A percentile compares a stretch with the other conserved stretches of the same genome.
phyloP scores from a whole-genome alignment of 2,888 invertebrate genomes.

The Fissipunctia ypsillon region DNA sequence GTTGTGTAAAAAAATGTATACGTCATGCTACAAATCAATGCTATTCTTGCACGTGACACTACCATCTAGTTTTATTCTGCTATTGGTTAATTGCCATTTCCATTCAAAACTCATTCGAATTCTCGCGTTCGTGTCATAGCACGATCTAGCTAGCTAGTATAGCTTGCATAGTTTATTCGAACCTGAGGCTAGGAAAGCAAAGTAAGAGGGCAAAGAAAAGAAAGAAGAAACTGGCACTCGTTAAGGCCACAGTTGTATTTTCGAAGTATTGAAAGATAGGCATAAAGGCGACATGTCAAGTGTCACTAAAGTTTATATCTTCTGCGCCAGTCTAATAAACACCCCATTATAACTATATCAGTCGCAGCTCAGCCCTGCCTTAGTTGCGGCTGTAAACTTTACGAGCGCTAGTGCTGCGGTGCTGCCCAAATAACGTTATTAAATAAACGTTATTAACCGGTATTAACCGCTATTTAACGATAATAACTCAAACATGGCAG shows the following conservation, averaged over 20 bases:
- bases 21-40: no score
- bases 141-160: no score
- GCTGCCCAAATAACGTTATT: constrained; percentile 44
- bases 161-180: no score
- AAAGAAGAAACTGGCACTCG: neutral
- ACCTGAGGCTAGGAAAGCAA: no score
- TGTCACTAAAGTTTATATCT: constrained; percentile 29
- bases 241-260: neutral
- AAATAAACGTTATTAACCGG: constrained; percentile 48
- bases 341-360: constrained; percentile 61
- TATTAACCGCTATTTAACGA: constrained; percentile 53
- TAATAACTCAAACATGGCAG: constrained; percentile 48
- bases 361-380: constrained; percentile 53
- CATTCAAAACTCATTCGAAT: no score
- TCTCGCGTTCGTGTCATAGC: no score
- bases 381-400: constrained; percentile 61
- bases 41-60: no score
- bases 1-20: no score
- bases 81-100: no score
- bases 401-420: constrained; percentile 57
- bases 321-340: constrained; percentile 52
- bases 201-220: neutral
- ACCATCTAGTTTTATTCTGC: no score
- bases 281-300: constrained; percentile 31
- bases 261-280: constrained; percentile 1